Evolutionary conservation across 2,113 vertebrate species (phyloP).

Genomic region (Pygoscelis antarcticus): DNA sequence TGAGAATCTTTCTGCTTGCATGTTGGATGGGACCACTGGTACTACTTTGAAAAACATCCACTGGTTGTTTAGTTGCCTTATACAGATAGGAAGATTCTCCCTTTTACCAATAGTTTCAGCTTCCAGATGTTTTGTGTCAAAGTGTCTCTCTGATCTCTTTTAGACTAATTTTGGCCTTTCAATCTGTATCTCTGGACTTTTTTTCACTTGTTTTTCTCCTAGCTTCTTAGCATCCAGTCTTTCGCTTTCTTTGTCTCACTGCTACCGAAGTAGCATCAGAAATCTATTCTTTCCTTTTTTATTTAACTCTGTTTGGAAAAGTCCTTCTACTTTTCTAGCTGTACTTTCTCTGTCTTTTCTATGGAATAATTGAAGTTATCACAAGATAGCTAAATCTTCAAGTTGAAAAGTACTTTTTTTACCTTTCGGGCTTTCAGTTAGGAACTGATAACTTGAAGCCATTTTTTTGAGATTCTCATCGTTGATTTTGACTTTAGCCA

Average conservation of each 20-base stretch:
- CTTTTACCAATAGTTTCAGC: not conserved
- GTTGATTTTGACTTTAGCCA: not conserved
- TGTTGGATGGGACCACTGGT: not conserved
- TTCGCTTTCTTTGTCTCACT: not conserved
- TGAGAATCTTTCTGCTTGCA: not conserved
- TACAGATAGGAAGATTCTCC: not conserved
- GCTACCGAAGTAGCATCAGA: not conserved
- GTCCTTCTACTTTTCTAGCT: not conserved
- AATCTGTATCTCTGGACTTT: not conserved
- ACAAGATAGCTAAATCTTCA: not conserved
- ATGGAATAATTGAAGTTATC: not conserved
- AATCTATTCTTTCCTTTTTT: not conserved
- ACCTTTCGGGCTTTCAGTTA: not conserved
- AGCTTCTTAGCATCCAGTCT: not conserved
- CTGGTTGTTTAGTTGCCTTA: not conserved
- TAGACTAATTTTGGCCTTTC: not conserved
- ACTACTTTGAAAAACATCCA: not conserved
- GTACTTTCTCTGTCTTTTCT: not conserved
- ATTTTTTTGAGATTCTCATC: not conserved
- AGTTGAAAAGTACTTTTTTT: not conserved
- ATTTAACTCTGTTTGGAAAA: not conserved
- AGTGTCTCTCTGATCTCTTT: not conserved
- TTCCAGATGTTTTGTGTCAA: not conserved
- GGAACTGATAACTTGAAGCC: not conserved
- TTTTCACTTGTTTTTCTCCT: not conserved